A percentile compares a stretch with the other conserved stretches of the same genome.
phyloP scores from a whole-genome alignment of 2,797 vertebrate species.

The Channallabes apus region DNA sequence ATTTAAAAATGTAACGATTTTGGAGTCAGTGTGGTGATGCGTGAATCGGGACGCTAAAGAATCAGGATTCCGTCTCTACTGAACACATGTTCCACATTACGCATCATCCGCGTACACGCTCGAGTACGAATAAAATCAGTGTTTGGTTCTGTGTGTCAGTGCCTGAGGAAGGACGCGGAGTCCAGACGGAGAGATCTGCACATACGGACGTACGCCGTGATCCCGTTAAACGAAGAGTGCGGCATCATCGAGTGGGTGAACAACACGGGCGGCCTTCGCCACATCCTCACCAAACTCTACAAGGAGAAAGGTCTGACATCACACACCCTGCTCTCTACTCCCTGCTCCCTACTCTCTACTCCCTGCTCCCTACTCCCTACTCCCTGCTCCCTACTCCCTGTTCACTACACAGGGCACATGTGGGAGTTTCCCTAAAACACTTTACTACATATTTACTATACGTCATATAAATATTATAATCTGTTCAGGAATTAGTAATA shows the following conservation, averaged over 20 bases:
- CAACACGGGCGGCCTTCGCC: constrained; percentile 91
- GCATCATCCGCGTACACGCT: not conserved
- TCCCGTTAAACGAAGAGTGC: constrained; percentile 95
- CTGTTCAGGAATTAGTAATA: not conserved
- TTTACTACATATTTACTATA: not conserved
- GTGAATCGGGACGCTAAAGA: no score
- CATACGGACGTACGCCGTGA: constrained; percentile 95
- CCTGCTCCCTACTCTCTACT: no score
- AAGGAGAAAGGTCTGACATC: constrained; percentile 88
- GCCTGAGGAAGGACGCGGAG: constrained; percentile 95
- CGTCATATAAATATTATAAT: not conserved
- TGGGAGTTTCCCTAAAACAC: not conserved
- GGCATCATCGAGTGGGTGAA: constrained; percentile 99
- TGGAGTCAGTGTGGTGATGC: no score
- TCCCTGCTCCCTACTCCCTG: not conserved
- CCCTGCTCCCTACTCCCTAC: no score
- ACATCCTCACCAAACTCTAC: constrained; percentile 94
- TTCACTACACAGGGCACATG: not conserved
- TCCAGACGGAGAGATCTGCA: constrained; percentile 93
- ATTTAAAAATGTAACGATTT: no score
- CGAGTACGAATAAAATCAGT: not conserved
- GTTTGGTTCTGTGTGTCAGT: constrained; percentile 67
- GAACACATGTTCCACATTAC: not conserved
- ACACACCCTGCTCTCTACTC: not conserved
- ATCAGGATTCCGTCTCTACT: no score